These are phyloP conservation scores for Polypterus senegalus DNA, from an alignment of 2,113 vertebrate species.

Conservation along the genomic window DNA sequence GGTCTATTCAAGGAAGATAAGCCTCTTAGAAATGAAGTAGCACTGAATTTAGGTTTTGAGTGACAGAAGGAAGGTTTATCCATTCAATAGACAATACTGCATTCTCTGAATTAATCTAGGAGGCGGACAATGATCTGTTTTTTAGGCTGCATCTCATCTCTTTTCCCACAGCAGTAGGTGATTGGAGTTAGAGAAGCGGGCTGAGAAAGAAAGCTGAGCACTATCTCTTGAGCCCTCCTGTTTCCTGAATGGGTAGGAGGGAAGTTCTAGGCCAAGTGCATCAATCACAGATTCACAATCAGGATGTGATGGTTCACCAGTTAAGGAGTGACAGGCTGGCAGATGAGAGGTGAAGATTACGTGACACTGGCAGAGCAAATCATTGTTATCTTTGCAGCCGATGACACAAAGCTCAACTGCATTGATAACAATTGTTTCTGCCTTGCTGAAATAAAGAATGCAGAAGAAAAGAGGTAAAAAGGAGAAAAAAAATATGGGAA, in stretches of 20 bases:
- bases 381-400: slow-evolving; percentile 32
- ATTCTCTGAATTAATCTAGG: slow-evolving; percentile 99
- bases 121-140: slow-evolving; percentile 99
- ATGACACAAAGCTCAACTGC: slow-evolving; percentile 29
- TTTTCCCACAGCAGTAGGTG: slow-evolving; percentile 98
- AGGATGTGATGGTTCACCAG: slow-evolving; percentile 41
- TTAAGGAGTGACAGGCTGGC: slow-evolving; percentile 42
- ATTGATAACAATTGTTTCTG: slow-evolving; percentile 26
- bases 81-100: slow-evolving; percentile 98
- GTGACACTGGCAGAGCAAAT: slow-evolving; percentile 33
- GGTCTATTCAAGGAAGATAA: slow-evolving; percentile 99
- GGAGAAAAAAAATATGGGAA: too few species aligned
- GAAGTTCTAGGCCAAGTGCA: slow-evolving; percentile 74
- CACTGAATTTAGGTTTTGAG: slow-evolving; percentile 96
- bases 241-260: slow-evolving; percentile 65
- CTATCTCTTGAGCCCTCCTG: slow-evolving; percentile 80
- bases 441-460: background rate
- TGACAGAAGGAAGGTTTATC: slow-evolving; percentile 99
- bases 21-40: slow-evolving; percentile 99
- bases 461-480: too few species aligned
- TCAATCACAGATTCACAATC: slow-evolving; percentile 63
- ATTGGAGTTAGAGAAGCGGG: slow-evolving; percentile 76
- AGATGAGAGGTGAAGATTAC: slow-evolving; percentile 54
- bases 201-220: slow-evolving; percentile 66
- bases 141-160: slow-evolving; percentile 95